Percentiles rank a stretch among this genome's conserved stretches.
These are phyloP conservation scores for Theropithecus gelada DNA, from an alignment of 2,113 vertebrate species.

Conservation along the genomic window DNA sequence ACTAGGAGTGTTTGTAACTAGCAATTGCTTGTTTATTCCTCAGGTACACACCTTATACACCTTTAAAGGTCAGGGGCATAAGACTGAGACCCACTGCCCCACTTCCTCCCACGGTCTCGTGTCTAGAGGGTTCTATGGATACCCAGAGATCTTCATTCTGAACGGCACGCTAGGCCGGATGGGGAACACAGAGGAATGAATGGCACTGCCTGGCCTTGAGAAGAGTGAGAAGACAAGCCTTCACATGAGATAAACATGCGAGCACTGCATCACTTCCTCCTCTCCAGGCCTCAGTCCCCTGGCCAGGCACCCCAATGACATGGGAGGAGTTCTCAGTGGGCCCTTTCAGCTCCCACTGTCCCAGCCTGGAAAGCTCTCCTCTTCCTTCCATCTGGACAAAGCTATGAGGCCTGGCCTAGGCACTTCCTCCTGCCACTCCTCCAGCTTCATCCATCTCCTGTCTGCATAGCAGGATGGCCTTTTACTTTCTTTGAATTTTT, in stretches of 20 bases:
- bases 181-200: not conserved
- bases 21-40: not conserved
- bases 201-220: not conserved
- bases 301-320: not conserved
- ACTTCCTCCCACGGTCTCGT: not conserved
- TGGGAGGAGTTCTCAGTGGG: not conserved
- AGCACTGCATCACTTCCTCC: not conserved
- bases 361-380: not conserved
- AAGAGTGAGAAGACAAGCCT: not conserved
- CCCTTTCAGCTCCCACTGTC: not conserved
- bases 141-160: no score
- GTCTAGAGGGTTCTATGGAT: not conserved
- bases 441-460: not conserved
- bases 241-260: not conserved
- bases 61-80: not conserved
- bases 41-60: no score
- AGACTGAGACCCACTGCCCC: not conserved
- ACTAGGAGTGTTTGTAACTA: not conserved
- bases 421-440: not conserved
- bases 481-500: no score
- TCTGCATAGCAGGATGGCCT: no score
- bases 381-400: not conserved
- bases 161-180: not conserved
- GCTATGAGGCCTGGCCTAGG: not conserved
- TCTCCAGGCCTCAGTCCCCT: not conserved